A percentile compares a stretch with the other conserved stretches of the same genome.
These are phyloP conservation scores for Gallinago paraguaiae DNA, from an alignment of 2,113 vertebrate genomes.

Conservation along the genomic window DNA sequence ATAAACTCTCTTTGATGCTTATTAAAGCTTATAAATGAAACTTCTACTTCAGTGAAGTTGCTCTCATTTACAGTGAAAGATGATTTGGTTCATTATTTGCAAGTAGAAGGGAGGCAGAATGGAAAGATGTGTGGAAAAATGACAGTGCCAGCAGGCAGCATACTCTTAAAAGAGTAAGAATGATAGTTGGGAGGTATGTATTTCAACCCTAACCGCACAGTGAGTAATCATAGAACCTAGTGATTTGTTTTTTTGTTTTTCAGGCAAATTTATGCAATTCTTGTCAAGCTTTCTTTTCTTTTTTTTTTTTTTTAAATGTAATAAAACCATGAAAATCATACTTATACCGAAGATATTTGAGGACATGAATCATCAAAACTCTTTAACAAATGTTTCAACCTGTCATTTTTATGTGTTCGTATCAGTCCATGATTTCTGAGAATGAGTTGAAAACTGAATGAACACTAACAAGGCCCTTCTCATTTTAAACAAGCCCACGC, in stretches of 20 bases:
- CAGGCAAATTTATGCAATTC: not conserved
- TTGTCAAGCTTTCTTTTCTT: not conserved
- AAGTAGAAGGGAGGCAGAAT: not conserved
- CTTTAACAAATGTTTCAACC: not conserved
- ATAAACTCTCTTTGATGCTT: constrained; percentile 9
- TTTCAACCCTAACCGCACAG: not conserved
- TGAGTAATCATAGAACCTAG: not conserved
- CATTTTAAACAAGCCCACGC: not conserved
- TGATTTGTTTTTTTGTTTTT: not conserved
- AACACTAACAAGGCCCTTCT: not conserved
- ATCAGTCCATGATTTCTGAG: not conserved
- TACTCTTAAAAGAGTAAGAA: not conserved
- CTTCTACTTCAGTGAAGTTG: not conserved
- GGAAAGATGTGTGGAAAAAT: not conserved
- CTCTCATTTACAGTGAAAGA: not conserved
- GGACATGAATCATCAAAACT: not conserved
- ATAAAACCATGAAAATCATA: not conserved
- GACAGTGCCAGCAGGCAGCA: not conserved
- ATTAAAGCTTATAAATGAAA: constrained; percentile 23
- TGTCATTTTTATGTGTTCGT: not conserved
- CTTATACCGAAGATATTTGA: not conserved
- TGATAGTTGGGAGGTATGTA: not conserved
- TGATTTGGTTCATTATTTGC: not conserved
- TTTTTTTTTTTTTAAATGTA: not conserved
- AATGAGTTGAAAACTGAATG: not conserved